Evolutionary conservation across 2,113 vertebrate species (phyloP).

Genomic region (Danionella cerebrum): DNA sequence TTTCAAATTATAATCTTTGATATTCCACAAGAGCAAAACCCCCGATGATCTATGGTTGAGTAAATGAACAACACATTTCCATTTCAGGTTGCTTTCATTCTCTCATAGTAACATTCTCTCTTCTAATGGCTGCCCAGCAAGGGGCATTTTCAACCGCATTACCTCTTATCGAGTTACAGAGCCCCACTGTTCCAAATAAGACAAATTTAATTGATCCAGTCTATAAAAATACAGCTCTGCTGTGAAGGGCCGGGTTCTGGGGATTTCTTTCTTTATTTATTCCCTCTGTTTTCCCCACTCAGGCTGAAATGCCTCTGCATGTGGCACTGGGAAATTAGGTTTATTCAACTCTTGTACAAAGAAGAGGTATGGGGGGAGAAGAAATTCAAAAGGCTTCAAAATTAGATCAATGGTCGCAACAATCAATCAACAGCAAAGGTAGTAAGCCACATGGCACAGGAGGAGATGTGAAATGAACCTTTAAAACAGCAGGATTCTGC

Average conservation of each 20-base stretch:
- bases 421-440: constrained; percentile 66
- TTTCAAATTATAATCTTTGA: too few species aligned
- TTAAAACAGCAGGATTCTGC: constrained; percentile 59
- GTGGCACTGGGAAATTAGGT: constrained; percentile 67
- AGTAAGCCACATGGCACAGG: constrained; percentile 48
- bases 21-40: too few species aligned
- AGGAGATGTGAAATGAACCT: constrained; percentile 63
- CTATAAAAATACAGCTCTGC: constrained; percentile 69
- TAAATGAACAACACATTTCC: too few species aligned
- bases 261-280: constrained; percentile 64
- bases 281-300: constrained; percentile 53
- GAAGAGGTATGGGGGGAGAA: constrained; percentile 51
- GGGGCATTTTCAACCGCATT: constrained; percentile 89
- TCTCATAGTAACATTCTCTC: constrained; percentile 60
- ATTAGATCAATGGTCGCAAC: constrained; percentile 70
- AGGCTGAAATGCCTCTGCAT: constrained; percentile 52
- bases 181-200: constrained; percentile 90
- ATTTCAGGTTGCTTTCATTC: too few species aligned
- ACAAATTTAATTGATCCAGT: constrained; percentile 92
- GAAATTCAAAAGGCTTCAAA: constrained; percentile 65
- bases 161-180: constrained; percentile 89
- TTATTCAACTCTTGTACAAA: constrained; percentile 59
- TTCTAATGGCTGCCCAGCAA: constrained; percentile 81
- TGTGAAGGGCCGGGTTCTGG: constrained; percentile 57
- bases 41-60: too few species aligned